A percentile compares a stretch with the other conserved stretches of the same genome.
Evolutionary conservation across 2,888 invertebrate genomes (phyloP).

Genomic region (Ophioninae sp.): DNA sequence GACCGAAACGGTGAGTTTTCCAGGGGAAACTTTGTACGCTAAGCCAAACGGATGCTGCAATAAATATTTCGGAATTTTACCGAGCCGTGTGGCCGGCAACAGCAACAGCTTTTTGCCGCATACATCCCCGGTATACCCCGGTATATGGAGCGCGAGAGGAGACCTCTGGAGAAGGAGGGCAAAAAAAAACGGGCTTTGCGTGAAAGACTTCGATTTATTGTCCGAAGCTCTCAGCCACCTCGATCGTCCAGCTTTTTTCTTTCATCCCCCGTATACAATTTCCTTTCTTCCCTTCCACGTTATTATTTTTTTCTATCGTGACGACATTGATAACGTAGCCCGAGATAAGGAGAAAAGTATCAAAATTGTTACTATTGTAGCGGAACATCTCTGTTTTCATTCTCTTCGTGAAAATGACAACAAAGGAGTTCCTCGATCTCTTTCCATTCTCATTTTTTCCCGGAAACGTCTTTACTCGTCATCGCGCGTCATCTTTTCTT

Average conservation of each 20-base stretch:
- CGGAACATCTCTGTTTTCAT: not conserved
- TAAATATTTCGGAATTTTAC: conserved; percentile 72
- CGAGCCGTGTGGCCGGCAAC: conserved; percentile 47
- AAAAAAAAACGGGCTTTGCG: conserved; percentile 18
- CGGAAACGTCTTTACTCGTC: conserved; percentile 25
- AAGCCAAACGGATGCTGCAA: conserved; percentile 73
- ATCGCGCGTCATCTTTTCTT: conserved; percentile 6
- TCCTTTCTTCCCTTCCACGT: conserved; percentile 13
- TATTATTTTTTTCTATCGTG: conserved; percentile 5
- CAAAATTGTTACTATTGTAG: not conserved
- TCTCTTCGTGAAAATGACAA: not conserved
- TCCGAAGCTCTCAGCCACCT: conserved; percentile 43
- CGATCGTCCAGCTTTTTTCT: conserved; percentile 30
- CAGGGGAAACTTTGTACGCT: conserved; percentile 66
- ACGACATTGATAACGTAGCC: not conserved
- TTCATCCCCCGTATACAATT: conserved; percentile 13
- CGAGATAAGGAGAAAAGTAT: not conserved
- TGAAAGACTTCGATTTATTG: conserved; percentile 69
- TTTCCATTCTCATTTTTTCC: conserved; percentile 8
- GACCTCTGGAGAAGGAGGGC: not conserved
- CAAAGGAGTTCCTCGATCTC: not conserved
- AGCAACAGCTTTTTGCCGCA: conserved; percentile 30
- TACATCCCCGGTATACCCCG: not conserved
- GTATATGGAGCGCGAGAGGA: not conserved
- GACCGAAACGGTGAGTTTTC: conserved; percentile 50